Percentiles rank a stretch among this genome's conserved stretches.
Evolutionary conservation across 2,888 invertebrate genomes (phyloP).

Genomic region (Euzetes globulus): DNA sequence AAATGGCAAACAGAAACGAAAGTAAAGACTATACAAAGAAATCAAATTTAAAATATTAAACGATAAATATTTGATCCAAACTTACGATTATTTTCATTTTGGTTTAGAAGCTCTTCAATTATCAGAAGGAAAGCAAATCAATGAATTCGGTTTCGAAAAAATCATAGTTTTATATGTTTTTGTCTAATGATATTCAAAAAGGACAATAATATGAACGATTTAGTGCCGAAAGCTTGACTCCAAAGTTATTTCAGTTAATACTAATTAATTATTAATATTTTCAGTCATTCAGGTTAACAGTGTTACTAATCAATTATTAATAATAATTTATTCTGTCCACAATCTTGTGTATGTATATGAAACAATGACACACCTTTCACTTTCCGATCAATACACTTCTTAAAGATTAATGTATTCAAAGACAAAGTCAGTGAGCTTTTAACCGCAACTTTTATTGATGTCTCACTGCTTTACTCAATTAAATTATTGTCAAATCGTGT

Average conservation of each 20-base stretch:
- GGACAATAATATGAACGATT: not conserved
- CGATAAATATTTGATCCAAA: not conserved
- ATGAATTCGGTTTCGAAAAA: not conserved
- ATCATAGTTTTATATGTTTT: not conserved
- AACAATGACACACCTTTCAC: not conserved
- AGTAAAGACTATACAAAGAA: not conserved
- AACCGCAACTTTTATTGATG: not conserved
- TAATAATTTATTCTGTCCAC: not conserved
- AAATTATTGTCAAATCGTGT: no score
- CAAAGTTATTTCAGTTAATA: not conserved
- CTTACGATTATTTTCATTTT: slow-evolving; percentile 17
- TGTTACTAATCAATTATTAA: not conserved
- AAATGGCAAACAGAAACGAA: not conserved
- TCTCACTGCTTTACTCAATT: not conserved
- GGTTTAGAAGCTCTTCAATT: not conserved
- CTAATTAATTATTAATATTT: not conserved
- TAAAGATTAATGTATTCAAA: no score
- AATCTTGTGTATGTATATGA: not conserved
- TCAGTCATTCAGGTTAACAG: not conserved
- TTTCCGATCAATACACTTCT: no score
- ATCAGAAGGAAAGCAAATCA: not conserved
- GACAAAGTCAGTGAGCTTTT: not conserved
- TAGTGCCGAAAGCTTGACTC: not conserved
- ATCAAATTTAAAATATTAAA: not conserved
- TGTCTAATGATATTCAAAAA: slow-evolving; percentile 12